Evolutionary conservation across 2,797 vertebrate species (phyloP), one percentile per base, ranked within the genome.

Genomic region (Pseudomugil tenellus): DNA sequence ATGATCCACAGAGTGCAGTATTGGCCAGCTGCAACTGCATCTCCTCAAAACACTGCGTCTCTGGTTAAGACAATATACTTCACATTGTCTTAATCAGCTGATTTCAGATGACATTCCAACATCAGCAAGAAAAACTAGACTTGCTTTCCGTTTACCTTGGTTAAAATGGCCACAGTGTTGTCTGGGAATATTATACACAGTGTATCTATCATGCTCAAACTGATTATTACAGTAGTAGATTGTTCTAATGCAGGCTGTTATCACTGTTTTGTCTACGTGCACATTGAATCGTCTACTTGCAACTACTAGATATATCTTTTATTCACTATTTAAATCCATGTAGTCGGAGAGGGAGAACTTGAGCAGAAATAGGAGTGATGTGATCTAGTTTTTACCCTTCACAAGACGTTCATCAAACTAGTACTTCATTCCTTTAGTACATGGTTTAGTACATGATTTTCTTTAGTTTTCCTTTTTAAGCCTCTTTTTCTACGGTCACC

Each of bases 121-220:
- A 62, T 48, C 3, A 58, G 72, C 55, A 63, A 31, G 46, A 63
- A 63, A 73, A 79, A 70, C 21, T 63, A 67, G 9, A 49, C 31
- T 21, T 17, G 34, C 14, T 70, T 72, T 35, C 1, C 46, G 54
- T 70, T 62, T 21, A 67, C 25, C 12, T 66, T 64, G 12, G 78
- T 72, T 84, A 59, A 76, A 70, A 56, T 28, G 11, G 39, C 41
- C 14, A 29, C 34, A 52, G 39, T 61, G 67, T 63, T 58, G 64
- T 69, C 25, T 75, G 70, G 60, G 72, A 71, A 81, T 63, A 64
- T 64, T 70, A 79, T 7, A 57, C 55, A 68, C 28, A 67, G 51
- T 52, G 28, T 48, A 66, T 66, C 26, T 70, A 48, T 69, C 62
- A 63, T 56, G 32, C 68, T 52, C 58, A 55, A 52, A 43, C 49